Evolutionary conservation across 1,140 invertebrate species (phyloP).

Genomic region (Mesaphorura yosii): DNA sequence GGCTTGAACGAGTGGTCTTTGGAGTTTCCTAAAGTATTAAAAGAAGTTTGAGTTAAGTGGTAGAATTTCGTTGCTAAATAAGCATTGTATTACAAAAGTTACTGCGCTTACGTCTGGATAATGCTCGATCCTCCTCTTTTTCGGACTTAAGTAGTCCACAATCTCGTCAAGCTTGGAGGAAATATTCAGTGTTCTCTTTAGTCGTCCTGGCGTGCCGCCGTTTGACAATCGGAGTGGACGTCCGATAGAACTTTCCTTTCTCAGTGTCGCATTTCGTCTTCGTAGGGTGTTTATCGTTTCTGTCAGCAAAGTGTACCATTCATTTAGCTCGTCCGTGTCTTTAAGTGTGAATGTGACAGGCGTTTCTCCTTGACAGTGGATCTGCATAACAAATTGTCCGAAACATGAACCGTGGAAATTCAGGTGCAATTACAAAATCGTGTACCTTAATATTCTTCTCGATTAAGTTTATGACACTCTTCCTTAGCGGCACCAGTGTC

Average conservation of each 20-base stretch:
- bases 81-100: not conserved
- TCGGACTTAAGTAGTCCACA: conserved; percentile 22
- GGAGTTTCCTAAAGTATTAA: conserved; percentile 1
- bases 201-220: conserved; percentile 17
- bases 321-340: conserved; percentile 17
- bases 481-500: conserved; percentile 22
- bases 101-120: not conserved
- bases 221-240: not conserved
- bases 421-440: no score
- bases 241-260: conserved; percentile 9
- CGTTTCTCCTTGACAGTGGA: conserved; percentile 18
- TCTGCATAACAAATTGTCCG: conserved; percentile 1
- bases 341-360: conserved; percentile 9
- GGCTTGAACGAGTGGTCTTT: conserved; percentile 25
- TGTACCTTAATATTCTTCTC: conserved; percentile 4
- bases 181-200: conserved; percentile 24
- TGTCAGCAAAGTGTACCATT: conserved; percentile 17
- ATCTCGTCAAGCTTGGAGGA: conserved; percentile 23
- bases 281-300: conserved; percentile 12
- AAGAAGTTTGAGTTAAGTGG: not conserved
- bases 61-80: no score
- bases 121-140: not conserved
- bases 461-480: conserved; percentile 9
- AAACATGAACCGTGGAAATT: not conserved
- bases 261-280: conserved; percentile 18